Conservation (phyloP, 2,797 vertebrate genomes). For the Decapterus maruadsi region DNA sequence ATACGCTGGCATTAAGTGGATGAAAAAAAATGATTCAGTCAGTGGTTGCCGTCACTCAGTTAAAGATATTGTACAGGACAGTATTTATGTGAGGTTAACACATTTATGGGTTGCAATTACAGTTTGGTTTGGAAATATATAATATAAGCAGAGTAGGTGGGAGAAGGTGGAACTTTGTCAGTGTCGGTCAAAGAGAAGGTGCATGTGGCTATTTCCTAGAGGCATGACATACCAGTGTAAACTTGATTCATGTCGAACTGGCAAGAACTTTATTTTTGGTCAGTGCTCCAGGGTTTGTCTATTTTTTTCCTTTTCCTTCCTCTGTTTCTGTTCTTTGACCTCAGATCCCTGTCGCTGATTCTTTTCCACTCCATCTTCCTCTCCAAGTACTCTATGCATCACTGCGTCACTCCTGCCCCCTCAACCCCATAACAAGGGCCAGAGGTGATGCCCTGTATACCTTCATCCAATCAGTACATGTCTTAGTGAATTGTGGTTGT, state of each 20-base stretch:
- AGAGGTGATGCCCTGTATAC: conserved; percentile 29
- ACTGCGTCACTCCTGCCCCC: neutral
- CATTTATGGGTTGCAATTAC: neutral
- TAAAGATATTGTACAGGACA: no score
- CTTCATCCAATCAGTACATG: conserved; percentile 31
- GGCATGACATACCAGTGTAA: neutral
- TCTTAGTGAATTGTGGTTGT: conserved; percentile 1
- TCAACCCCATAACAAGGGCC: conserved; percentile 5
- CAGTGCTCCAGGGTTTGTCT: neutral
- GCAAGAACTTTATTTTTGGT: conserved; percentile 1
- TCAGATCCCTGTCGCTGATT: neutral
- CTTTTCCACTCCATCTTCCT: conserved; percentile 7
- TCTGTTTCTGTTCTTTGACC: conserved; percentile 1
- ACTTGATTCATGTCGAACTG: neutral
- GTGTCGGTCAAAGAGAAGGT: neutral
- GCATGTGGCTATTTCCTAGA: neutral
- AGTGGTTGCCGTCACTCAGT: neutral
- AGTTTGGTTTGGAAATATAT: neutral
- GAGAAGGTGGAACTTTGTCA: neutral
- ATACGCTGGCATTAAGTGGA: no score
- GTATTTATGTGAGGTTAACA: neutral
- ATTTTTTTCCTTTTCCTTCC: neutral
- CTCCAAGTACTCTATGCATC: neutral
- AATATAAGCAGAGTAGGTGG: neutral
- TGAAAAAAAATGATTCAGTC: neutral